Evolutionary conservation across 2,797 vertebrate genomes (phyloP).

Genomic region (Sebastes dallii): DNA sequence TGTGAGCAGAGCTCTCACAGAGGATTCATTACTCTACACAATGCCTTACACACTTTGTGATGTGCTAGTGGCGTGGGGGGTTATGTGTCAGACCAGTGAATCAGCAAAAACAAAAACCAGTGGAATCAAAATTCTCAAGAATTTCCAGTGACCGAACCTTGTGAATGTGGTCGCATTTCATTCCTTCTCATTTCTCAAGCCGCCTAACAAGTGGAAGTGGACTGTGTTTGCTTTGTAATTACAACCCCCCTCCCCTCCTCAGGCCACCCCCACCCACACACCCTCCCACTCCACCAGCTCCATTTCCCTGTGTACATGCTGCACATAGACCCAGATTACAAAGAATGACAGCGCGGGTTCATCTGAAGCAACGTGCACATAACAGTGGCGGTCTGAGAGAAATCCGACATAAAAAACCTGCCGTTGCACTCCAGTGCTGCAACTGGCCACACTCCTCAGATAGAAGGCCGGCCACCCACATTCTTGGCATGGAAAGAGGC

Average conservation of each 20-base stretch:
- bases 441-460: slow-evolving; percentile 28
- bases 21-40: slow-evolving; percentile 49
- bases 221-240: background rate
- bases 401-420: slow-evolving; percentile 20
- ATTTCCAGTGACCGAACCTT: slow-evolving; percentile 20
- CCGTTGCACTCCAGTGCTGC: slow-evolving; percentile 2
- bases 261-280: background rate
- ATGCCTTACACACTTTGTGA: slow-evolving; percentile 32
- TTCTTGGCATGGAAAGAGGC: slow-evolving; percentile 62
- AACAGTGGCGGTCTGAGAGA: slow-evolving; percentile 23
- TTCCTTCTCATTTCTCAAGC: slow-evolving; percentile 10
- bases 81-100: slow-evolving; percentile 24
- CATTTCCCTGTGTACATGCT: background rate
- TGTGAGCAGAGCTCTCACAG: slow-evolving; percentile 6
- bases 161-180: slow-evolving; percentile 5
- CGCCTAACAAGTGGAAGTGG: slow-evolving; percentile 20
- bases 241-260: no score
- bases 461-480: slow-evolving; percentile 61
- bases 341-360: background rate
- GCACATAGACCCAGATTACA: slow-evolving; percentile 21
- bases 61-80: background rate
- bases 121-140: slow-evolving; percentile 16
- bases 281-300: background rate
- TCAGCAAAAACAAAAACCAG: slow-evolving; percentile 28
- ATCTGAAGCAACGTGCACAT: background rate